A percentile compares a stretch with the other conserved stretches of the same genome.
Evolutionary conservation across 2,888 invertebrate species (phyloP).

Genomic region (Autographa gamma): DNA sequence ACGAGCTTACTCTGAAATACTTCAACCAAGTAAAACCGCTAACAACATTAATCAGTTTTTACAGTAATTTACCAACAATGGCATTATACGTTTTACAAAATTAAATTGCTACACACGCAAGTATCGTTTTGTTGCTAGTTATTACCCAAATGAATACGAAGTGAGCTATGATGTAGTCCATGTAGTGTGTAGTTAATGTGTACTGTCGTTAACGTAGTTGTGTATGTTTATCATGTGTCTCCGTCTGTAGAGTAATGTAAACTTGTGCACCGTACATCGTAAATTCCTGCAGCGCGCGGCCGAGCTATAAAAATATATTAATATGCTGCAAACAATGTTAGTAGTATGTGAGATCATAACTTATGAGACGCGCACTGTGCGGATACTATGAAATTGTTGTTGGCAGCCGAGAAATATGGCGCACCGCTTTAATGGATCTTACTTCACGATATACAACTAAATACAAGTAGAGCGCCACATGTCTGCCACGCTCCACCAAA

Average conservation of each 20-base stretch:
- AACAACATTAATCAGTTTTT: conserved; percentile 43
- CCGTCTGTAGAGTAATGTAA: conserved; percentile 43
- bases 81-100: conserved; percentile 35
- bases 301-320: conserved; percentile 54
- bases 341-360: conserved; percentile 52
- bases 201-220: conserved; percentile 39
- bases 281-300: conserved; percentile 42
- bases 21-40: conserved; percentile 14
- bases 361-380: conserved; percentile 42
- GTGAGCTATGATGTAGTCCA: conserved; percentile 35
- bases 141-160: conserved; percentile 46
- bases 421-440: conserved; percentile 26
- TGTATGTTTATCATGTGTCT: conserved; percentile 44
- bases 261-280: conserved; percentile 47
- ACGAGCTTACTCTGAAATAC: conserved; percentile 24
- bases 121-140: conserved; percentile 11
- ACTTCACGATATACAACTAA: conserved; percentile 34
- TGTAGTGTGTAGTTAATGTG: conserved; percentile 24
- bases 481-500: conserved; percentile 41
- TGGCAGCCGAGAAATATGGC: conserved; percentile 46
- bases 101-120: conserved; percentile 37
- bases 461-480: conserved; percentile 28
- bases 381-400: conserved; percentile 45
- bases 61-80: conserved; percentile 42
- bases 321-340: conserved; percentile 59